Evolutionary conservation across 2,888 invertebrate genomes (phyloP).

Genomic region (Andrena fulva): DNA sequence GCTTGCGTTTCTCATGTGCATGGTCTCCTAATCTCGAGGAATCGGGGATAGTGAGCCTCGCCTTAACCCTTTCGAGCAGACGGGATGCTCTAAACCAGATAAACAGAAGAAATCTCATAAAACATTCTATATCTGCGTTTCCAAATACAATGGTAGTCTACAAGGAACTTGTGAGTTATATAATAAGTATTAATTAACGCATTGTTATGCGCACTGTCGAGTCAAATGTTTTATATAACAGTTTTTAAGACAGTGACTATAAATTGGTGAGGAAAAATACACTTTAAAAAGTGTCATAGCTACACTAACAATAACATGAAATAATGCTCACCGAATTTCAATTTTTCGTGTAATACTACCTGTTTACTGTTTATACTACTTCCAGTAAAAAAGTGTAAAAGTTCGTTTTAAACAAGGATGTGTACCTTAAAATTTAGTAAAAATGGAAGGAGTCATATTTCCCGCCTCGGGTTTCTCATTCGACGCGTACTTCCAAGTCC

Average conservation of each 20-base stretch:
- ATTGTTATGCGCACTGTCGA: no score
- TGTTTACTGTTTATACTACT: no score
- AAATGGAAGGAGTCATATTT: neutral
- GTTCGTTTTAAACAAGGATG: neutral
- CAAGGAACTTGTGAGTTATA: neutral
- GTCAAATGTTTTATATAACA: no score
- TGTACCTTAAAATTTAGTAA: neutral
- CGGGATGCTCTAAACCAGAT: neutral
- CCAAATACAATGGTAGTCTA: neutral
- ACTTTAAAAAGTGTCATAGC: no score
- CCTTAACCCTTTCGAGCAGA: constrained; percentile 37
- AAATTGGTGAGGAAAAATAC: no score
- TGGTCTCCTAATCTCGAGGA: constrained; percentile 36
- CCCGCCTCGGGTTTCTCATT: neutral
- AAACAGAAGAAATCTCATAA: no score
- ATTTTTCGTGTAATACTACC: no score
- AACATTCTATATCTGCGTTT: neutral
- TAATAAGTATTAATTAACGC: no score
- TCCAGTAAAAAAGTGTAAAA: neutral
- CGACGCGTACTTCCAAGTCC: constrained; percentile 32
- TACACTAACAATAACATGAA: no score
- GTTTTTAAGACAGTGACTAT: no score
- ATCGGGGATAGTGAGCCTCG: constrained; percentile 42
- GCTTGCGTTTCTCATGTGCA: neutral
- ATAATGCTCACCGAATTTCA: no score